Evolutionary conservation across 2,888 invertebrate species (phyloP).

Genomic region (Plutella xylostella): DNA sequence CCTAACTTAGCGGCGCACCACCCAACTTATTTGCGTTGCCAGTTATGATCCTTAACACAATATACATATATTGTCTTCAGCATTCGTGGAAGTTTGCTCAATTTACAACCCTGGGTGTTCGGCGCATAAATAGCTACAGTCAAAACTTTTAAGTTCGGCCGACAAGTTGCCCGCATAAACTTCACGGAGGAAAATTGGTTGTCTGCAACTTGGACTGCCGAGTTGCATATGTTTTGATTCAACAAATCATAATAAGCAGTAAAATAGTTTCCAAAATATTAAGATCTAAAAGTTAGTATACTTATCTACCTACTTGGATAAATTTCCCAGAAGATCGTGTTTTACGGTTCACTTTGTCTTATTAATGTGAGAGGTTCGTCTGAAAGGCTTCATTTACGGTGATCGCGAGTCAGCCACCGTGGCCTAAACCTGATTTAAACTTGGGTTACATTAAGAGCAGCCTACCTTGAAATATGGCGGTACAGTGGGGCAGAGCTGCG

Average conservation of each 20-base stretch:
- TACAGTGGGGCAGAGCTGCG: constrained; percentile 18
- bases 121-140: neutral
- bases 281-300: too few species aligned
- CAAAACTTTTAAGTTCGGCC: too few species aligned
- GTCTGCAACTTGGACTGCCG: too few species aligned
- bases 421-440: constrained; percentile 40
- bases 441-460: constrained; percentile 42
- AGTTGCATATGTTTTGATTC: too few species aligned
- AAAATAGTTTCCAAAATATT: too few species aligned
- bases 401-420: constrained; percentile 32
- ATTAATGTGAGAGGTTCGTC: constrained; percentile 8
- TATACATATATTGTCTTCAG: constrained; percentile 37
- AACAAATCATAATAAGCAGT: too few species aligned
- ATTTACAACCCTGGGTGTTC: neutral
- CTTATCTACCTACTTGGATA: too few species aligned
- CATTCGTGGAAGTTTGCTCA: neutral
- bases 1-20: constrained; percentile 42
- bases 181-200: too few species aligned
- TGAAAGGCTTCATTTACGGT: constrained; percentile 21
- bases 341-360: neutral
- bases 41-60: constrained; percentile 49
- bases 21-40: constrained; percentile 46
- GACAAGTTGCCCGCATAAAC: too few species aligned
- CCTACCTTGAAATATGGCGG: constrained; percentile 55
- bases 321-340: neutral